These are phyloP conservation scores for Paguma larvata DNA, from an alignment of 2,797 vertebrate species.

Conservation along the genomic window DNA sequence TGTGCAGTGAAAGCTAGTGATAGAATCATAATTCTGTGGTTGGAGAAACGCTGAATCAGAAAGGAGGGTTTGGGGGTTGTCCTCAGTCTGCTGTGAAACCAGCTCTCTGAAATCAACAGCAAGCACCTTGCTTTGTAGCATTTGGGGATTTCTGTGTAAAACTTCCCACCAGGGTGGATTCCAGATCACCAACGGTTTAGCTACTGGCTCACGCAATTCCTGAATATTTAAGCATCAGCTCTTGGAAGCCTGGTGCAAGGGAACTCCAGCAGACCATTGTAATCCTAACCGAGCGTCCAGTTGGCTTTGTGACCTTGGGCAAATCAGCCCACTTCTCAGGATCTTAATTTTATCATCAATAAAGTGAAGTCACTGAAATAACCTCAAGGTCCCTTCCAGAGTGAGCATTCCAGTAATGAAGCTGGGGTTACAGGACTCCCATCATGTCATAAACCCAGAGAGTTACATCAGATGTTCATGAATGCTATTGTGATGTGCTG, in stretches of 20 bases:
- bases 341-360: slow-evolving; percentile 43
- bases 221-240: background rate
- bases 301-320: background rate
- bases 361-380: slow-evolving; percentile 6
- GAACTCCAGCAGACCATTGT: background rate
- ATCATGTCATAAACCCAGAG: background rate
- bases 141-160: background rate
- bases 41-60: background rate
- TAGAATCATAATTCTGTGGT: background rate
- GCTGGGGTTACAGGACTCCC: background rate
- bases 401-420: background rate
- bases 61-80: background rate
- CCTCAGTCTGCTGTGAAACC: background rate
- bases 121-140: background rate
- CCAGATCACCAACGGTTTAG: background rate
- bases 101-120: background rate
- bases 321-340: background rate
- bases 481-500: background rate
- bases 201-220: background rate
- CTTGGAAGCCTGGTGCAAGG: background rate
- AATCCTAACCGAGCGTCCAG: background rate
- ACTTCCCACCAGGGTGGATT: background rate
- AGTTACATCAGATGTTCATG: background rate
- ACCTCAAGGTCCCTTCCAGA: background rate
- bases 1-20: background rate